Conservation (phyloP, 2,888 invertebrate species). For the Stegana nigrithorax region DNA sequence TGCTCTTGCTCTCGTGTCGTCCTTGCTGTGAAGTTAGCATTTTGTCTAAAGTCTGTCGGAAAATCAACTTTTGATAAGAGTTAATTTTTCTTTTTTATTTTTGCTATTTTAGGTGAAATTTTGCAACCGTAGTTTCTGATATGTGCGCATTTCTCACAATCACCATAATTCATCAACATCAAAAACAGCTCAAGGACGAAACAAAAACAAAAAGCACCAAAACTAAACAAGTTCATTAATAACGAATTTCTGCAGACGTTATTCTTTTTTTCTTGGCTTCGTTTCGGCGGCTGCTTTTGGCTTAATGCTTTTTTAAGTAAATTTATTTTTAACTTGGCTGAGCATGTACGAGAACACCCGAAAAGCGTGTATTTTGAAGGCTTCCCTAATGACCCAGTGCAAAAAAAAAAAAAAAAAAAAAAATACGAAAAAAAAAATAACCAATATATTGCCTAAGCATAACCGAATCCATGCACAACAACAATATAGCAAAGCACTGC, state of each 20-base stretch:
- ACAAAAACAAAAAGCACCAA: neutral
- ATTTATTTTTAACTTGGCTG: conserved; percentile 4
- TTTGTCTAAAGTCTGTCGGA: neutral
- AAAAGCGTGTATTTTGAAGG: neutral
- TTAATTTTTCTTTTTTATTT: neutral
- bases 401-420: conserved; percentile 5
- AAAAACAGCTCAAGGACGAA: conserved; percentile 21
- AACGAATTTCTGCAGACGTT: conserved; percentile 4
- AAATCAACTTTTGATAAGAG: conserved; percentile 7
- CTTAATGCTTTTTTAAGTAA: neutral
- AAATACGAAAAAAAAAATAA: neutral
- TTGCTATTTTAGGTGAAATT: neutral
- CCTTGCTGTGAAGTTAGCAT: neutral
- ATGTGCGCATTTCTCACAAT: too few species aligned
- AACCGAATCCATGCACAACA: too few species aligned
- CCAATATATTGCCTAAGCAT: neutral
- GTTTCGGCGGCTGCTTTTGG: neutral
- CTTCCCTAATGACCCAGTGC: conserved; percentile 53
- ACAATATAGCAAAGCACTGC: too few species aligned
- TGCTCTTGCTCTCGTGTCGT: neutral
- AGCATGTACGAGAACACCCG: neutral
- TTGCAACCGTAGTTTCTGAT: too few species aligned
- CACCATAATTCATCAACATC: conserved; percentile 21
- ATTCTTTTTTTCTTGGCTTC: neutral
- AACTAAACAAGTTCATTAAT: conserved; percentile 11